Evolutionary conservation across 2,797 vertebrate genomes (phyloP), one percentile per base, ranked within the genome.

Genomic region (Paratrypauchen microcephalus): DNA sequence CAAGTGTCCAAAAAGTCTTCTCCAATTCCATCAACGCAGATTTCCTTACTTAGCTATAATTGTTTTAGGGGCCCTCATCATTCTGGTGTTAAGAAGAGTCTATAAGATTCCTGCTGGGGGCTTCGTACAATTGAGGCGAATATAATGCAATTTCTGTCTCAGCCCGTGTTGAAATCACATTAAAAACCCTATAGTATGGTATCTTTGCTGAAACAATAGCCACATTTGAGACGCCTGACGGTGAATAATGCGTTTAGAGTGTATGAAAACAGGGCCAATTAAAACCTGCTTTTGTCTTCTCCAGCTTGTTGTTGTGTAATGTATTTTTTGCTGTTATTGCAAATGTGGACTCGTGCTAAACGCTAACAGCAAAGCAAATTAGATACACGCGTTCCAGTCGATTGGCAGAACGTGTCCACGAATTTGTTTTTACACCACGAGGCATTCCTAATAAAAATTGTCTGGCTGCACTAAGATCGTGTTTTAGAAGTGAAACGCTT

Each of bases 321-420:
- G 55, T 8, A 1, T 13, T 69, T 72, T 36, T n/a, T 26, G 80
- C 70, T 26, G 7, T 30, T 61, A 58, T 74, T 61, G 67, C 66
- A 30, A 36, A 67, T 15, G 73, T 63, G 75, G 68, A 67, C 41
- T 64, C 66, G 68, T 72, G 77, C 73, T 83, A 79, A 75, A 69
- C 65, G 41, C 55, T 47, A 45, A 52, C 66, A 73, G 70, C 65
- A 30, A 59, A 5, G 2, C 75, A 48, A 50, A 62, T 65, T 21
- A 7, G 62, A 77, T 68, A 60, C 39, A 18, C 28, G 58, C 54
- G 23, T 72, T 36, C 36, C n/a, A 24, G 28, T 23, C 28, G 7
- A 56, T 39, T 66, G 65, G 65, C 52, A 48, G 8, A 28, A 21
- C 16, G 18, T 19, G 48, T 50, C n/a, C 23, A 5, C 47, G 28